Percentiles rank a stretch among this genome's conserved stretches.
Evolutionary conservation across 2,113 vertebrate species (phyloP).

Genomic region (Gallinago jamesoni): DNA sequence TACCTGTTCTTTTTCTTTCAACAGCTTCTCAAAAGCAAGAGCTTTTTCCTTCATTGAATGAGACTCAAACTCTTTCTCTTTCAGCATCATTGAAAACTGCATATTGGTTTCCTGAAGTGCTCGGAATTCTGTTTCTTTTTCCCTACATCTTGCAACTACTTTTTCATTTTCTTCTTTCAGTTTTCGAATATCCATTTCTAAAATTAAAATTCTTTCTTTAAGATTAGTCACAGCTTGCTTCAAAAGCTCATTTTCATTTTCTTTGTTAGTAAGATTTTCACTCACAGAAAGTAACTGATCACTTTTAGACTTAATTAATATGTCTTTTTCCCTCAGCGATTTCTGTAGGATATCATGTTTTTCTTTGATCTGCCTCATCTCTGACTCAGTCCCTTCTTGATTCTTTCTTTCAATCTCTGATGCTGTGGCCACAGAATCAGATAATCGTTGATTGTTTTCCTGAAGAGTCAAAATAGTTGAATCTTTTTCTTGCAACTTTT

Average conservation of each 20-base stretch:
- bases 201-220: slow-evolving; percentile 89
- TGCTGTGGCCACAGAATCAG: slow-evolving; percentile 80
- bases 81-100: slow-evolving; percentile 93
- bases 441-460: slow-evolving; percentile 90
- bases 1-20: slow-evolving; percentile 95
- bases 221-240: slow-evolving; percentile 96
- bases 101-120: slow-evolving; percentile 96
- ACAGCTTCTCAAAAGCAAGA: slow-evolving; percentile 87
- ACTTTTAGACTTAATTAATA: slow-evolving; percentile 93
- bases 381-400: slow-evolving; percentile 75
- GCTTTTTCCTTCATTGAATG: slow-evolving; percentile 89
- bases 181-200: slow-evolving; percentile 88
- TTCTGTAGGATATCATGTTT: slow-evolving; percentile 86
- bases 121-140: slow-evolving; percentile 92
- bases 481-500: slow-evolving; percentile 83
- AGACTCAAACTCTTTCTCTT: slow-evolving; percentile 93
- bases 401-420: slow-evolving; percentile 81
- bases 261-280: slow-evolving; percentile 87
- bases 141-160: slow-evolving; percentile 77
- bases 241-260: slow-evolving; percentile 92
- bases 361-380: slow-evolving; percentile 81
- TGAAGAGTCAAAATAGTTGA: slow-evolving; percentile 85
- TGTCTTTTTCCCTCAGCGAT: slow-evolving; percentile 90
- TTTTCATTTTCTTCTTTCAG: slow-evolving; percentile 94
- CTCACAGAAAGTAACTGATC: slow-evolving; percentile 87